A percentile compares a stretch with the other conserved stretches of the same genome.
Conservation (phyloP, 2,113 vertebrate genomes). For the Brachirus orientalis region DNA sequence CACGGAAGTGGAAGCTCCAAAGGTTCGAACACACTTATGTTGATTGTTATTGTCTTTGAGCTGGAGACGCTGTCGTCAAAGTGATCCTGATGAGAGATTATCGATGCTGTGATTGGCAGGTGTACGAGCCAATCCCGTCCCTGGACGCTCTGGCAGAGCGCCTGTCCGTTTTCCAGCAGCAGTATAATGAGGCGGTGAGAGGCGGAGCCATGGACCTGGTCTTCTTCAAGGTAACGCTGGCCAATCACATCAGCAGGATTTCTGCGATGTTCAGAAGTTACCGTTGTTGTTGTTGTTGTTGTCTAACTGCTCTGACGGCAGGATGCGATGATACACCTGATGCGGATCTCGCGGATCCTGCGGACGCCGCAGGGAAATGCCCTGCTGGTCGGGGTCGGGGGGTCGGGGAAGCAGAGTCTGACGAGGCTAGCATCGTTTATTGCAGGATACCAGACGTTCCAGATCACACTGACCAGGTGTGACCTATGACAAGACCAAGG, state of each 20-base stretch:
- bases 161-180: slow-evolving; percentile 79
- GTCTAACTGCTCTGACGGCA: slow-evolving; percentile 37
- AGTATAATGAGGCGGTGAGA: slow-evolving; percentile 85
- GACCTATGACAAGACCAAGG: not conserved
- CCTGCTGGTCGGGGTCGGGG: slow-evolving; percentile 87
- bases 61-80: too few species aligned
- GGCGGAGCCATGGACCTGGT: slow-evolving; percentile 87
- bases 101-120: slow-evolving; percentile 47
- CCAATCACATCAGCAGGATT: not conserved
- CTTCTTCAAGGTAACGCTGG: slow-evolving; percentile 84
- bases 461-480: slow-evolving; percentile 87
- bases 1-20: slow-evolving; percentile 80
- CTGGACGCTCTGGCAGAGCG: slow-evolving; percentile 80
- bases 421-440: slow-evolving; percentile 85
- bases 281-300: not conserved
- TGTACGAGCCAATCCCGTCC: slow-evolving; percentile 85
- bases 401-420: slow-evolving; percentile 89
- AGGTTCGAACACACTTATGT: slow-evolving; percentile 48
- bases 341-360: slow-evolving; percentile 87
- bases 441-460: slow-evolving; percentile 86
- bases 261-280: not conserved
- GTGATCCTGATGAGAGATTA: not conserved
- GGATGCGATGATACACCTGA: slow-evolving; percentile 87
- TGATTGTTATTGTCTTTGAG: not conserved
- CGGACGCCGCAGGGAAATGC: slow-evolving; percentile 86